A percentile compares a stretch with the other conserved stretches of the same genome.
Evolutionary conservation across 2,888 invertebrate species (phyloP).

Genomic region (Hoplodrina blanda): DNA sequence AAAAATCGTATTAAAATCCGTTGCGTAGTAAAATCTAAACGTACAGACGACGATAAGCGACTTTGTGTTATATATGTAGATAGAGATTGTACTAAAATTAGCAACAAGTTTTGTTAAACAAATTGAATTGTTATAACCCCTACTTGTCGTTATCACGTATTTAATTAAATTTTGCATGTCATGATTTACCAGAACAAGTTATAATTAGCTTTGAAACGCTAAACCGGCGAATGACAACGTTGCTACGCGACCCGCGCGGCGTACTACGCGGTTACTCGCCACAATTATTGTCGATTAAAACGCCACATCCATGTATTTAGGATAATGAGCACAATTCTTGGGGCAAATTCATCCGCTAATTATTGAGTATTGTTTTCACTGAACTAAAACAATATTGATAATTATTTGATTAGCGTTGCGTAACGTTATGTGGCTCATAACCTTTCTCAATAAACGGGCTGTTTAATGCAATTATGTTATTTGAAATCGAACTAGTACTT

Average conservation of each 20-base stretch:
- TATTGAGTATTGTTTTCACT: neutral
- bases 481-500: too few relatives aligned
- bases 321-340: conserved; percentile 14
- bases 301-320: conserved; percentile 12
- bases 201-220: conserved; percentile 21
- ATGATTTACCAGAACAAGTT: conserved; percentile 8
- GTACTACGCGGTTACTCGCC: conserved; percentile 24
- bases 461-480: too few relatives aligned
- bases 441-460: too few relatives aligned
- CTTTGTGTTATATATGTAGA: too few relatives aligned
- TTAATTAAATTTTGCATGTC: conserved; percentile 1
- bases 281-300: conserved; percentile 34
- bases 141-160: neutral
- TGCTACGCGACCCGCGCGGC: conserved; percentile 1
- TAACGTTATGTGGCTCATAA: too few relatives aligned
- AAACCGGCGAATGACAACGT: conserved; percentile 16
- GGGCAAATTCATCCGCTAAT: conserved; percentile 13
- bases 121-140: neutral
- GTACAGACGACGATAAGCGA: too few relatives aligned
- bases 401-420: neutral
- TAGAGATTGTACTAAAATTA: neutral
- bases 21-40: too few relatives aligned
- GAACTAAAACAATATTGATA: neutral
- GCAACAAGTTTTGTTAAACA: neutral
- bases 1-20: too few relatives aligned